These are phyloP conservation scores for Ginglymostoma cirratum DNA, from an alignment of 2,113 vertebrate genomes.

Conservation along the genomic window DNA sequence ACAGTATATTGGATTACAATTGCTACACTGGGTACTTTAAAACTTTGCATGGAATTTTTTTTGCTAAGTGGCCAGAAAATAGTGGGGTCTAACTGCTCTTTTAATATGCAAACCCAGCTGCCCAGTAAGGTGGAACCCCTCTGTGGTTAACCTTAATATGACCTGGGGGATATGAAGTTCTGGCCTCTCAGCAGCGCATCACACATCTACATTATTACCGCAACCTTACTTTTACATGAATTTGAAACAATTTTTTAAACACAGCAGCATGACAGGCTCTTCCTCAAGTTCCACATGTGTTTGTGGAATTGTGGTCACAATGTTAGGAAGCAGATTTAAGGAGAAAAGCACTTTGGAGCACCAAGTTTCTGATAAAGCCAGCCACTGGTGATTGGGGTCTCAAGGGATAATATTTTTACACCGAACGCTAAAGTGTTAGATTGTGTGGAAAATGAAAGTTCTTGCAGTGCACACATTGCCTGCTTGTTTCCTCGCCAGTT, in stretches of 20 bases:
- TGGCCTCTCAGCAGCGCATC: neutral
- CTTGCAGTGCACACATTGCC: neutral
- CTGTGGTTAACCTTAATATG: constrained; percentile 10
- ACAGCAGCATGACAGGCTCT: neutral
- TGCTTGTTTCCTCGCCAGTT: neutral
- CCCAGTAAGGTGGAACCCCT: neutral
- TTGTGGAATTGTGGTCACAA: neutral
- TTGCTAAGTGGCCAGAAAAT: neutral
- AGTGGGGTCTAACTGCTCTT: neutral
- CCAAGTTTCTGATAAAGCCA: neutral
- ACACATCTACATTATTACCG: neutral
- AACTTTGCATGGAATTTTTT: neutral
- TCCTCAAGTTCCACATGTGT: constrained; percentile 2
- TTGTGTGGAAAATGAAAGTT: neutral
- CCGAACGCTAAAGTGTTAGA: neutral
- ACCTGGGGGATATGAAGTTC: constrained; percentile 15
- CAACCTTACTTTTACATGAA: neutral
- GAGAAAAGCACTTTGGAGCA: neutral
- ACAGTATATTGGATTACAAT: neutral
- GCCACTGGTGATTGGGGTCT: neutral
- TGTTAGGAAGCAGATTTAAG: neutral
- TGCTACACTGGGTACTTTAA: neutral
- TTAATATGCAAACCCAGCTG: neutral
- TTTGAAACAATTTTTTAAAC: constrained; percentile 6
- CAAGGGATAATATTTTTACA: neutral